A percentile compares a stretch with the other conserved stretches of the same genome.
phyloP scores from a whole-genome alignment of 2,113 vertebrate species.

The Blennius ocellaris region DNA sequence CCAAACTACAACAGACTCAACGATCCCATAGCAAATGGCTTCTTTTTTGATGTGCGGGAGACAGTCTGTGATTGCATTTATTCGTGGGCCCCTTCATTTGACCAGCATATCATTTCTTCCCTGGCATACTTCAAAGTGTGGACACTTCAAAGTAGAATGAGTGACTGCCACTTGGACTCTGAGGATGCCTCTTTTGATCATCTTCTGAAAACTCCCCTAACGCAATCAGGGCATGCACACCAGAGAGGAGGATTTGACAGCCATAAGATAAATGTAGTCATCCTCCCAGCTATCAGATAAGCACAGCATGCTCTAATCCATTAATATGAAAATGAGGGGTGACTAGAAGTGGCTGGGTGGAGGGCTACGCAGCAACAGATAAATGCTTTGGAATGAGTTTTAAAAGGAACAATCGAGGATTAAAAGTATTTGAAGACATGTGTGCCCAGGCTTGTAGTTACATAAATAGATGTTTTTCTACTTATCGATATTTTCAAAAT shows the following conservation, averaged over 20 bases:
- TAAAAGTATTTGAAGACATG: slow-evolving; percentile 58
- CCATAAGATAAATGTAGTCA: slow-evolving; percentile 79
- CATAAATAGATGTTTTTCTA: slow-evolving; percentile 9
- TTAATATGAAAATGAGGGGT: slow-evolving; percentile 80
- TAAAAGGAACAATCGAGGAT: slow-evolving; percentile 46
- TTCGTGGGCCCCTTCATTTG: slow-evolving; percentile 73
- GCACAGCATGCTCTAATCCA: slow-evolving; percentile 74
- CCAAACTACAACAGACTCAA: slow-evolving; percentile 55
- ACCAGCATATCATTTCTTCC: slow-evolving; percentile 76
- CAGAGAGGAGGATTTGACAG: slow-evolving; percentile 76
- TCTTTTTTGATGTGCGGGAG: slow-evolving; percentile 70
- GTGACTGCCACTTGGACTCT: slow-evolving; percentile 76
- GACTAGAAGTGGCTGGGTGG: slow-evolving; percentile 48
- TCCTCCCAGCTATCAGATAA: slow-evolving; percentile 80
- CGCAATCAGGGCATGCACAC: slow-evolving; percentile 68
- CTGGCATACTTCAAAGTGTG: slow-evolving; percentile 75
- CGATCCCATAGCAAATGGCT: slow-evolving; percentile 66
- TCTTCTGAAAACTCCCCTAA: slow-evolving; percentile 74
- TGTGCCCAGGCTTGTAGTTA: slow-evolving; percentile 13
- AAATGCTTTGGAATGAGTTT: slow-evolving; percentile 57
- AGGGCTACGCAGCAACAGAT: slow-evolving; percentile 54
- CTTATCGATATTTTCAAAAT: no score
- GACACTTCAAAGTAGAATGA: slow-evolving; percentile 77
- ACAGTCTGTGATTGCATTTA: slow-evolving; percentile 76
- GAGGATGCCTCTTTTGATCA: slow-evolving; percentile 79